Base-by-base conservation (phyloP, 1,140 invertebrate genomes). In the Ceratina calcarata region DNA sequence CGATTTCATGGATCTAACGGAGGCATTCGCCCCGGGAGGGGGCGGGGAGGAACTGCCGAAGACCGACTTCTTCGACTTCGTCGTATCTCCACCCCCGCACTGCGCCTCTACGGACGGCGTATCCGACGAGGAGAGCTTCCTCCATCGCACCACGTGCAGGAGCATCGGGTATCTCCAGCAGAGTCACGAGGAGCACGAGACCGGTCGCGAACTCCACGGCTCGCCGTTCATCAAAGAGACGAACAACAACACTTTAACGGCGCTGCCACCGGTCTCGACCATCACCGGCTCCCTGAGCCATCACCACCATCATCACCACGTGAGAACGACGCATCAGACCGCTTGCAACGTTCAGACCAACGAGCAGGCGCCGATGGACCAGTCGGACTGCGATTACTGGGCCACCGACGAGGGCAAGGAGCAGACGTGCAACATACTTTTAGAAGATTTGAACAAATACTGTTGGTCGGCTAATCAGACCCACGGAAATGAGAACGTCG, bases 41-140 rank as follows among this genome's bases (percentile, higher is more conserved):
- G 89, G 87, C 27, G 86, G 87, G 18, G 94, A 96, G 91, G 95
- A 96, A 87, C 92, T 96, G 81, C 94, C 94, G 22, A 97, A 97
- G 91, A 96, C 96, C 66, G 97, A 97, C 91, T 97, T 97, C 93
- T 97, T 97, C 92, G 96, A 97, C 90, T 97, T 97, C 91, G 96
- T 97, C 58, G 96, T 96, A n/a, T 95, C 96, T 7, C 95, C 96
- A 70, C 85, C 95, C 94, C 91, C 94, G 89, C 90, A 95, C 92
- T 91, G 95, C 94, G 89, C 93, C 91, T 60, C 94, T n/a, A 62
- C 82, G 12, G 90, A 89, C 58, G 90, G 84, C 13, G 84, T 91
- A 7, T 89, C 89, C 69, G 91, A 93, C 78, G 92, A 92, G 45
- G 92, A 92, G 7, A 88, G 85, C 24, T 92, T 91, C 61, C 81